These are phyloP conservation scores for Tupaia chinensis DNA, from an alignment of 2,113 vertebrate genomes.

Conservation along the genomic window DNA sequence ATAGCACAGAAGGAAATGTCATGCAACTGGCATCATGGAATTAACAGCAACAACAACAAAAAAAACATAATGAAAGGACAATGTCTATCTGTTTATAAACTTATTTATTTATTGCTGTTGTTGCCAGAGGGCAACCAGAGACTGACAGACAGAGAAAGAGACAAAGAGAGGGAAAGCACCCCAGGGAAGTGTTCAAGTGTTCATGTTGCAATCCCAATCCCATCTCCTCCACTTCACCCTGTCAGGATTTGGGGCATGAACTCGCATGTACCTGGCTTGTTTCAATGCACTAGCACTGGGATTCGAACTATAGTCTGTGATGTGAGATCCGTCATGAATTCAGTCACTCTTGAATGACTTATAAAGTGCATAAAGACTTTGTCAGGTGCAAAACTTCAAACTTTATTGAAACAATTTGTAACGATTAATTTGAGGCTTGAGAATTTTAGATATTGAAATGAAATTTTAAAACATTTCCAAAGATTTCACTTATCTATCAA, in stretches of 20 bases:
- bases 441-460: constrained; percentile 1
- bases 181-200: too few species aligned
- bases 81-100: constrained; percentile 7
- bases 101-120: too few species aligned
- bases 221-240: too few species aligned
- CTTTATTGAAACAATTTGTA: background rate
- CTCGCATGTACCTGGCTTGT: too few species aligned
- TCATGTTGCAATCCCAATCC: too few species aligned
- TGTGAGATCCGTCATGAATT: background rate
- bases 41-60: background rate
- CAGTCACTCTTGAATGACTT: background rate
- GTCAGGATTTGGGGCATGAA: too few species aligned
- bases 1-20: constrained; percentile 50
- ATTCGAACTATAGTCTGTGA: too few species aligned
- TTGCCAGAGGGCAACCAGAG: too few species aligned
- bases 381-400: background rate
- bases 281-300: too few species aligned
- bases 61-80: background rate
- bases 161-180: too few species aligned
- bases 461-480: constrained; percentile 46
- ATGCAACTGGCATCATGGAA: background rate
- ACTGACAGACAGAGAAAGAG: too few species aligned
- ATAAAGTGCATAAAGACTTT: background rate
- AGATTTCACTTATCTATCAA: background rate
- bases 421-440: constrained; percentile 12